Evolutionary conservation across 2,113 vertebrate genomes (phyloP).

Genomic region (Oceanites oceanicus): DNA sequence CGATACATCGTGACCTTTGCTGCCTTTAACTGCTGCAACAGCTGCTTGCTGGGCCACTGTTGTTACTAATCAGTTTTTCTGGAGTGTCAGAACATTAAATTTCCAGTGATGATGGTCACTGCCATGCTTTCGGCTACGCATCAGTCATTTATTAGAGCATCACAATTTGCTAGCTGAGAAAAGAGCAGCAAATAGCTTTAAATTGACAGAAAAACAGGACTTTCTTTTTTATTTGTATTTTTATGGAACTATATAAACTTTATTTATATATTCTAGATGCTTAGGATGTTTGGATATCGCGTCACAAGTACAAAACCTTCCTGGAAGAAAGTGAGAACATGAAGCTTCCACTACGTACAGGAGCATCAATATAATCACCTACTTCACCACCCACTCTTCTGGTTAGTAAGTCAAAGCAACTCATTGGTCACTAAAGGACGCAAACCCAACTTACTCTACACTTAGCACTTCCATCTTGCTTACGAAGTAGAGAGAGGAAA

Average conservation of each 20-base stretch:
- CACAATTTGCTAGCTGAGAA: background rate
- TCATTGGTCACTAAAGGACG: background rate
- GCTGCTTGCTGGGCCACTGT: background rate
- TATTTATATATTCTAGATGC: background rate
- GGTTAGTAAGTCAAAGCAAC: background rate
- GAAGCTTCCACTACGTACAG: background rate
- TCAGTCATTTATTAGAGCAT: background rate
- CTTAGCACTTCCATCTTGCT: background rate
- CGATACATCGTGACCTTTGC: rapidly evolving
- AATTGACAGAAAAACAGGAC: background rate
- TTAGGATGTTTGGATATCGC: background rate
- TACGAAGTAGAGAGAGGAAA: background rate
- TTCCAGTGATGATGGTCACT: background rate
- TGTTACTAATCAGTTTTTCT: background rate
- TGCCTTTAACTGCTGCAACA: background rate
- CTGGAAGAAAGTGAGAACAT: background rate
- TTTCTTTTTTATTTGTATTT: background rate
- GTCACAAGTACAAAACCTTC: background rate
- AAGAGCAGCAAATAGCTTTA: background rate
- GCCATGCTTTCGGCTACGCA: background rate
- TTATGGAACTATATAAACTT: background rate
- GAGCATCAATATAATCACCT: background rate
- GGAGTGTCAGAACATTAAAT: background rate
- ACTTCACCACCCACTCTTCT: background rate
- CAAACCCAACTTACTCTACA: background rate